Evolutionary conservation across 2,113 vertebrate species (phyloP), one percentile per base, ranked within the genome.

Genomic region (Podiceps cristatus): DNA sequence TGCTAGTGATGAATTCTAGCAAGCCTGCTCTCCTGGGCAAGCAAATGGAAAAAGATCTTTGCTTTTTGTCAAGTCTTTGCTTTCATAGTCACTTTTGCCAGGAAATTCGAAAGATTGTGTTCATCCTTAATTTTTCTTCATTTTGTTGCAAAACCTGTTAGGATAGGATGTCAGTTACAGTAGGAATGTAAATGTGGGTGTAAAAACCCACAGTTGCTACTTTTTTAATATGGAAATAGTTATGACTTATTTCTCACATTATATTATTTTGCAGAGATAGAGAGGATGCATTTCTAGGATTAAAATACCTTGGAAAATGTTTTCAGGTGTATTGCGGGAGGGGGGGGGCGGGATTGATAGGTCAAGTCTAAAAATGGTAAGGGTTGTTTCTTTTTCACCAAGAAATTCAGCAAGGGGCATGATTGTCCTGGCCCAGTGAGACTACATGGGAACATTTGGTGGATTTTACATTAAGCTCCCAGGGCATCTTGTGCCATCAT

Each of bases 331-430:
- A 50, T 19, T 11, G 28, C 27, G 53, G 53, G 28, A 5, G 3
- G 5, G 28, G 28, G 23, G 49, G 14, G 45, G 11, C n/a, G 17
- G 18, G 0, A 6, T 44, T 0, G 22, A 58, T 47, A 53, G 19
- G 7, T 84, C 66, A 82, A 72, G 45, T 82, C 60, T 71, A 35
- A 77, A 88, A 92, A 59, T 56, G 5, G 35, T 69, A 55, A 45
- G 5, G 12, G 17, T 83, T 90, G 47, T 66, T 79, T 53, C 18
- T 69, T 87, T 85, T 79, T 91, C 37, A 29, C 28, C 13, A 37
- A 63, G n/a, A 89, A 89, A 91, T 87, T 84, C 56, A 53, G 0
- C 80, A 62, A 93, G 27, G 33, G 33, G 5, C 25, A 28, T 63
- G 40, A 62, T 90, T 84, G 31, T 87, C 42, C 42, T 52, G 49